Percentiles rank a stretch among this genome's conserved stretches.
Conservation (phyloP, 2,888 invertebrate genomes). For the Oasisia sp. region DNA sequence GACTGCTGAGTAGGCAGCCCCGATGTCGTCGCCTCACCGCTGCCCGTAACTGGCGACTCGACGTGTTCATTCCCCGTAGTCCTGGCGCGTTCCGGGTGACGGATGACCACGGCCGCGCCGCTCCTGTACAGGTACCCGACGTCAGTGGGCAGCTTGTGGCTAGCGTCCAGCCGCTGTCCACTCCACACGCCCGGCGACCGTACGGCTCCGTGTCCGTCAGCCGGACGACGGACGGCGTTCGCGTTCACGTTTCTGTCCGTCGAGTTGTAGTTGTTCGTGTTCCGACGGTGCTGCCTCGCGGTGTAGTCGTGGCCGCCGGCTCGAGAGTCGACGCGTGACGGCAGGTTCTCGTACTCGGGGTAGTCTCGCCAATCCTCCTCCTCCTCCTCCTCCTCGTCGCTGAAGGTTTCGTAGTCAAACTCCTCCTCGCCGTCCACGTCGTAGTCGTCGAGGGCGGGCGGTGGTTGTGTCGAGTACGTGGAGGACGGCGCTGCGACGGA, state of each 20-base stretch:
- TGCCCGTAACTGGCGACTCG: neutral
- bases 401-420: neutral
- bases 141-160: neutral
- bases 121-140: neutral
- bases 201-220: neutral
- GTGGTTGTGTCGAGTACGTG: neutral
- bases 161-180: neutral
- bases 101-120: neutral
- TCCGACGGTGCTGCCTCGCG: neutral
- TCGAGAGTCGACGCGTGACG: neutral
- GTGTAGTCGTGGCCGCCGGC: neutral
- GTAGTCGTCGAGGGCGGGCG: neutral
- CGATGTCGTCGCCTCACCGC: neutral
- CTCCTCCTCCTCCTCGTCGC: neutral
- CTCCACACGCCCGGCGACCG: neutral
- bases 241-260: neutral
- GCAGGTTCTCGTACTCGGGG: neutral
- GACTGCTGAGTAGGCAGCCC: neutral
- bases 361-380: neutral
- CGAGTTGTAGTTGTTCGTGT: neutral
- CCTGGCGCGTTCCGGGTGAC: neutral
- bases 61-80: neutral
- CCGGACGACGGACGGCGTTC: neutral
- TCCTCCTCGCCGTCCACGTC: neutral
- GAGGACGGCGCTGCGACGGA: neutral